Evolutionary conservation across 1,140 invertebrate genomes (phyloP), one percentile per base, ranked within the genome.

Genomic region (Whitmania pigra): DNA sequence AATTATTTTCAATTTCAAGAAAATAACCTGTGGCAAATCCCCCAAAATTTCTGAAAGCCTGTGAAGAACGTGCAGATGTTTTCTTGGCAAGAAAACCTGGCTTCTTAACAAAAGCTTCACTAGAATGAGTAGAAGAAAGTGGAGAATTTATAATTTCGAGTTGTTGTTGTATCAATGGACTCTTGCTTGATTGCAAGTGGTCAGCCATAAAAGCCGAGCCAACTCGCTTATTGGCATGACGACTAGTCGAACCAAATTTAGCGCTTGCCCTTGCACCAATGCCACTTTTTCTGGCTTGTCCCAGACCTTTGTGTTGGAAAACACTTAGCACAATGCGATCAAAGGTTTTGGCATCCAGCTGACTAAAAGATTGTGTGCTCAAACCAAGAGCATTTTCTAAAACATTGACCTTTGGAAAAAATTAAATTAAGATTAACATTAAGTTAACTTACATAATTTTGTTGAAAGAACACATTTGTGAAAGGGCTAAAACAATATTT

Each of bases 261-360:
- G 57, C 57, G 22, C 57, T 63, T 25, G 57, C 57, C 57, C 57
- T 63, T 25, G 29, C 29, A 22, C 57, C 57, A 9, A 63, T 31
- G 7, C 57, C 57, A 63, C 22, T 63, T 31, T 63, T 63, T 25
- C 57, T 22, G 9, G 57, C 57, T 20, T 63, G 57, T 63, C 57
- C 57, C 18, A 63, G 57, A 31, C 57, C 57, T 25, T 31, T 31
- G 22, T 22, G 57, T 31, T 63, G 57, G 29, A 63, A 31, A 31
- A 31, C 57, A 18, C 57, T 63, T 18, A 63, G 29, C 20, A 63
- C 29, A 20, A 63, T 63, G 15, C 29, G 57, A 31, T 63, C 57
- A 15, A 63, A 63, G 0, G 57, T 63, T n/a, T 63, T 63, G 57
- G 57, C 57, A 63, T 63, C 57, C 22, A 63, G 57, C 29, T 63